phyloP scores from a whole-genome alignment of 2,797 vertebrate genomes.

The Pogonophryne albipinna region DNA sequence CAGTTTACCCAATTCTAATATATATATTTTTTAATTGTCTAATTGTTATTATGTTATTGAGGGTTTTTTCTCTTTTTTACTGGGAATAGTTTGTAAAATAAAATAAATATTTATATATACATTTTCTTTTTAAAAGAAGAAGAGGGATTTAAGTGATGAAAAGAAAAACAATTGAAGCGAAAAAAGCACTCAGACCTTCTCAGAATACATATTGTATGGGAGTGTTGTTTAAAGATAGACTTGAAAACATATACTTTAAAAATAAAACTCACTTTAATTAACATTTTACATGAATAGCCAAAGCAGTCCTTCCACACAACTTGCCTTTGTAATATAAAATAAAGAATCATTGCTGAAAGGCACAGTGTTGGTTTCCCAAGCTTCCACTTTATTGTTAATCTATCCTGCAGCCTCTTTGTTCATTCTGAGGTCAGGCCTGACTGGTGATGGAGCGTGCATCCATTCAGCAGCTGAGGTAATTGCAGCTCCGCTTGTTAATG shows the following conservation, averaged over 20 bases:
- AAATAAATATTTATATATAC: too few relatives aligned
- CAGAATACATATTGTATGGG: background rate
- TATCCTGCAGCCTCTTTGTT: constrained; percentile 51
- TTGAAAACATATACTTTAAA: background rate
- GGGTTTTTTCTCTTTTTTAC: too few relatives aligned
- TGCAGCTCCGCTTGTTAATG: constrained; percentile 61
- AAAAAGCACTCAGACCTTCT: background rate
- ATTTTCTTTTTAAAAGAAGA: too few relatives aligned
- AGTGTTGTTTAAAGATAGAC: background rate
- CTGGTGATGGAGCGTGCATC: constrained; percentile 55
- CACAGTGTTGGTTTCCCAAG: constrained; percentile 6
- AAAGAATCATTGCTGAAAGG: background rate
- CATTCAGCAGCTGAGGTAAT: constrained; percentile 60
- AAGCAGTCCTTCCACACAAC: background rate
- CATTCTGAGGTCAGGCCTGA: constrained; percentile 55
- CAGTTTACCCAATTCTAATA: too few relatives aligned
- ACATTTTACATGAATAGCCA: constrained; percentile 1
- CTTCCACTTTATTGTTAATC: constrained; percentile 50
- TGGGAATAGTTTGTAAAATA: too few relatives aligned
- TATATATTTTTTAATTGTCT: too few relatives aligned
- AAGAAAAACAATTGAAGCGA: background rate
- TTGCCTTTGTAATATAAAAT: background rate
- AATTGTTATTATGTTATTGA: too few relatives aligned
- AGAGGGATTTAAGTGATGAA: too few relatives aligned
- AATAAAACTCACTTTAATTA: background rate